Evolutionary conservation across 2,888 invertebrate species (phyloP).

Genomic region (Eristalinus sepulchralis): DNA sequence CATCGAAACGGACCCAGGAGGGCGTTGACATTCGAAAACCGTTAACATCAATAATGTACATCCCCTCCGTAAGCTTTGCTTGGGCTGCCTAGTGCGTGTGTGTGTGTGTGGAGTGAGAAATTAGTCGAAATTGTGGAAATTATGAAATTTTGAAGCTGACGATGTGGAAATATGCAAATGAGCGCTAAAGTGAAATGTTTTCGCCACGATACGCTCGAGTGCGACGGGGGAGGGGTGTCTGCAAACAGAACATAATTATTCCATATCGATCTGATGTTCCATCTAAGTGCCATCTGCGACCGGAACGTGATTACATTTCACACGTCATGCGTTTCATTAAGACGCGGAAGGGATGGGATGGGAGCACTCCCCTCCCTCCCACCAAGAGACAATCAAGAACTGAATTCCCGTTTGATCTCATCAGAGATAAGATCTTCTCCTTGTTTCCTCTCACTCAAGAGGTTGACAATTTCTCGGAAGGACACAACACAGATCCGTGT

Average conservation of each 20-base stretch:
- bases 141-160: neutral
- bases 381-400: too few relatives aligned
- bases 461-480: neutral
- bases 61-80: neutral
- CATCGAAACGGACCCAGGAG: neutral
- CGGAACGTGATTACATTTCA: neutral
- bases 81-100: neutral
- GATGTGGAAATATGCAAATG: neutral
- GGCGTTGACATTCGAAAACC: neutral
- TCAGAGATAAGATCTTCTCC: too few relatives aligned
- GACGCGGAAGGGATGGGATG: neutral
- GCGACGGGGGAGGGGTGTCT: neutral
- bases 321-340: neutral
- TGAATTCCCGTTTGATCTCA: too few relatives aligned
- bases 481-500: neutral
- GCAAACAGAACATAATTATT: neutral
- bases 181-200: neutral
- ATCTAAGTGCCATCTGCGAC: neutral
- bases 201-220: neutral
- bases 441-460: too few relatives aligned
- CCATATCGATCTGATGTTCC: neutral
- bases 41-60: neutral
- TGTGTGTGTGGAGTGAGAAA: neutral
- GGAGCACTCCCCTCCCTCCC: too few relatives aligned
- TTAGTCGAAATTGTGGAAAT: neutral